Evolutionary conservation across 2,113 vertebrate species (phyloP), one percentile per base, ranked within the genome.

Genomic region (Ochotona princeps): DNA sequence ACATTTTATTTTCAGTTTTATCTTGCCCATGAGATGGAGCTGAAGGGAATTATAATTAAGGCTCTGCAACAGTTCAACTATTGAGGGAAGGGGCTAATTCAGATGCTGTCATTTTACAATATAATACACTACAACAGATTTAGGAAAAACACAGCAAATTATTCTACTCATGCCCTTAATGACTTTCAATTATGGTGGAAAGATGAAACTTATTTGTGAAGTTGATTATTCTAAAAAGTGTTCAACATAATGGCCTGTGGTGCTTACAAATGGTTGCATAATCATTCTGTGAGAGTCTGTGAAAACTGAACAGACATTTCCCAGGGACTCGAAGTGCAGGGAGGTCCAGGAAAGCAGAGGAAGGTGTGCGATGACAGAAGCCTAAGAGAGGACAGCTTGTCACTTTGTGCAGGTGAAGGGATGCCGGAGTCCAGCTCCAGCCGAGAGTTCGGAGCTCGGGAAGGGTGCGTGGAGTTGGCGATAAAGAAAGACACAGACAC

Each of bases 1-100:
- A 66, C 14, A n/a, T 83, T 88, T 92, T 91, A 75, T 94, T 83
- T 96, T 47, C 86, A 10, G 38, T 73, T 47, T 87, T 91, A 47
- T 74, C 83, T 70, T 23, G 88, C 80, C 47, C 15, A 83, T 12
- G 87, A 93, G 66, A 89, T 83, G 66, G 65, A 91, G 28, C 79
- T 85, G 23, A 81, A 85, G 1, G 60, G 38, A 88, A 82, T 73
- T 85, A 57, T 69, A 90, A 81, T 87, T 73, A 94, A 87, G 21
- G 8, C 21, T 90, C 14, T 74, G 18, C 2, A 85, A 38, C 26
- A 72, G 79, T 88, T 96, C 69, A 54, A 90, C 92, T 89, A 91
- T 54, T 70, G 30, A 75, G 23, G n/a, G 32, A 83, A 57, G 13
- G 0, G 21, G 61, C 75, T 81, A 47, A 83, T 87, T 67, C n/a